Evolutionary conservation across 2,888 invertebrate genomes (phyloP), one percentile per base, ranked within the genome.

Genomic region (Maniola hyperantus): DNA sequence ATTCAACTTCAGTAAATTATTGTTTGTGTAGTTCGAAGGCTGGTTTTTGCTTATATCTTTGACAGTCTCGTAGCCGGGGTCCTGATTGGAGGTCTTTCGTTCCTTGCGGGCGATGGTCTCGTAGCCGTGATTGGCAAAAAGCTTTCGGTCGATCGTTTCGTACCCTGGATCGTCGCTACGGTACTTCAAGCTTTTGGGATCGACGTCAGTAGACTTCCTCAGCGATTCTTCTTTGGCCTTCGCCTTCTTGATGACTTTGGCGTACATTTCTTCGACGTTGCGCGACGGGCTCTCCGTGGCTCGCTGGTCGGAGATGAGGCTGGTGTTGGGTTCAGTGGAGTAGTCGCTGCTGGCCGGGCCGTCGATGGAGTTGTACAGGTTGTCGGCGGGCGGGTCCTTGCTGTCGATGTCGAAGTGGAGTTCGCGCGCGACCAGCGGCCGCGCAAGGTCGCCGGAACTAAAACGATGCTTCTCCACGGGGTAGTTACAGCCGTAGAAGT

Each of bases 181-280:
- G 68, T 78, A 85, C 69, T 89, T 90, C 1, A 81, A 74, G 0
- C 76, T 69, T 51, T 73, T 77, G 5, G 77, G 69, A 13, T 84
- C 84, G 0, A 70, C 69, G 10, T 83, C 82, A 36, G 72, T 71
- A 2, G 86, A 82, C 34, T 83, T 83, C 66, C 87, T 73, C 10
- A 76, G 71, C 11, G 80, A 64, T 71, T 91, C 82, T 75, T 93
- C 80, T 79, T 82, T 85, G 51, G 74, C 89, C 87, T 95, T 95
- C 69, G 93, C 90, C 82, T 94, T 95, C 81, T 96, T 96, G 79
- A 95, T 94, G 20, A 97, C 97, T 91, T 97, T 97, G 1, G 97
- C 97, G 83, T 97, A 97, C 95, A 97, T 96, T 77, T 97, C 97
- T 76, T 97, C 97, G n/a, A 97, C 88, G 74, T 96, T 96, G 72